Evolutionary conservation across 2,113 vertebrate genomes (phyloP).

Genomic region (Camelus bactrianus): DNA sequence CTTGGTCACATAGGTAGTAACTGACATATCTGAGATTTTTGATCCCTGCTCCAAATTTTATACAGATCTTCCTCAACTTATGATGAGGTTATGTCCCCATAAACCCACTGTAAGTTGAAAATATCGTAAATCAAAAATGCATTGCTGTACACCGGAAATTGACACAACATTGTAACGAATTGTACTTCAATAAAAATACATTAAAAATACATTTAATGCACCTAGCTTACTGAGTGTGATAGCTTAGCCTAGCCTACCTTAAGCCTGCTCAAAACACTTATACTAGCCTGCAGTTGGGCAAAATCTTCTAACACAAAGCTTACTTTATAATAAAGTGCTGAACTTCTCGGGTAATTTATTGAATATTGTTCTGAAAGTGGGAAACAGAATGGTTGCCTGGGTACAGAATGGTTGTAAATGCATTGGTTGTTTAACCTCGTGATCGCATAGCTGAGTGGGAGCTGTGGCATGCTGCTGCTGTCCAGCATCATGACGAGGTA

Average conservation of each 20-base stretch:
- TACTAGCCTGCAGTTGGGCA: neutral
- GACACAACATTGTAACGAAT: no score
- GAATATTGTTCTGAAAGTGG: neutral
- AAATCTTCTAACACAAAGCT: neutral
- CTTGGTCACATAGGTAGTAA: neutral
- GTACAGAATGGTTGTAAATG: neutral
- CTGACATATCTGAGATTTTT: neutral
- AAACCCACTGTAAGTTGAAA: neutral
- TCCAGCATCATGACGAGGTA: neutral
- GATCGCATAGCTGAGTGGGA: neutral
- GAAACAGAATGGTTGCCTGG: neutral
- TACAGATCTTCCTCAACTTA: neutral
- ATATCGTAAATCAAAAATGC: no score
- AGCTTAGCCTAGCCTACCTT: neutral
- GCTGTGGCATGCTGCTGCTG: neutral
- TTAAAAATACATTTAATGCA: neutral
- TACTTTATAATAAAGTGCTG: neutral
- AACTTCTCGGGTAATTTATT: neutral
- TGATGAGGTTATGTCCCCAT: neutral
- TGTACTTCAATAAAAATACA: no score
- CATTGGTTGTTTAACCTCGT: neutral
- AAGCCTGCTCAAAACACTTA: neutral
- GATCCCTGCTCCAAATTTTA: neutral
- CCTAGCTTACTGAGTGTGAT: neutral
- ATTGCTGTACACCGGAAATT: neutral